These are phyloP conservation scores for Ciconia boyciana DNA, from an alignment of 2,113 vertebrate genomes.

Conservation along the genomic window DNA sequence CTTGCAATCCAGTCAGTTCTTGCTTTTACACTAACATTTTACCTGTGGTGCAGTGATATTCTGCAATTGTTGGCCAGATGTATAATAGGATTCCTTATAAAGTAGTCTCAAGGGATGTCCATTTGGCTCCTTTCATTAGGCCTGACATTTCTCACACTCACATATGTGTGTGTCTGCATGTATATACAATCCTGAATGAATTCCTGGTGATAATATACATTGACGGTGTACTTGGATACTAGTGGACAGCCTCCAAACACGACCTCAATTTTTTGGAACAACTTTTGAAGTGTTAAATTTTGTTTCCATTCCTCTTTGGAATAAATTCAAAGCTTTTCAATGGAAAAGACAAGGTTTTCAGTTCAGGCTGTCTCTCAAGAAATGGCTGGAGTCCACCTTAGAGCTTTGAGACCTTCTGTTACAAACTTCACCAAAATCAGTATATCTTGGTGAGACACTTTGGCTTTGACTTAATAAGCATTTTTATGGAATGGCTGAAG, in stretches of 20 bases:
- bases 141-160: neutral
- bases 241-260: neutral
- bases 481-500: neutral
- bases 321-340: neutral
- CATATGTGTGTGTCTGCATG: fast-evolving
- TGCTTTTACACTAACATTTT: neutral
- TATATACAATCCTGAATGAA: neutral
- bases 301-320: neutral
- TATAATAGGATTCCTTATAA: neutral
- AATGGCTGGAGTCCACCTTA: neutral
- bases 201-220: neutral
- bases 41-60: neutral
- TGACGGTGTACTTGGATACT: neutral
- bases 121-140: neutral
- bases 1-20: neutral
- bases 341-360: neutral
- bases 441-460: neutral
- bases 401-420: neutral
- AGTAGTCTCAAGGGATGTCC: neutral
- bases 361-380: neutral
- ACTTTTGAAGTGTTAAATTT: neutral
- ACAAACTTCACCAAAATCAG: neutral
- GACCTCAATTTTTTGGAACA: neutral
- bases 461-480: neutral
- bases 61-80: neutral